Evolutionary conservation across 2,888 invertebrate species (phyloP).

Genomic region (Chaitophorus viminalis): DNA sequence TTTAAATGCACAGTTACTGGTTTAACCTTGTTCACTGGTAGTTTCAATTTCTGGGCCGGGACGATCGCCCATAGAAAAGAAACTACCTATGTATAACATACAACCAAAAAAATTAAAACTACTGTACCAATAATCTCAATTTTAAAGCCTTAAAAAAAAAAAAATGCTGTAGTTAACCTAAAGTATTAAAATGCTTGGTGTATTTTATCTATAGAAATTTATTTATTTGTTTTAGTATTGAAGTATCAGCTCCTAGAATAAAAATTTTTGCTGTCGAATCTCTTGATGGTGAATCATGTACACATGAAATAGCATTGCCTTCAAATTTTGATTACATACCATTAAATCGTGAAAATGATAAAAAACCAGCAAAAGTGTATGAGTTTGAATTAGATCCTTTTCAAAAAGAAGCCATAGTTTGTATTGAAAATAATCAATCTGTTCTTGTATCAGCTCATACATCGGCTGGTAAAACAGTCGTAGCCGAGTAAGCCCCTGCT

Average conservation of each 20-base stretch:
- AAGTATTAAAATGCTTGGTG: background rate
- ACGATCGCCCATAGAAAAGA: too few species aligned
- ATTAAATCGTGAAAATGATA: constrained; percentile 67
- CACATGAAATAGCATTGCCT: constrained; percentile 95
- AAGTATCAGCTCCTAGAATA: constrained; percentile 41
- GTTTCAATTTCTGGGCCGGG: too few species aligned
- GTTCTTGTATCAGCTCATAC: constrained; percentile 99
- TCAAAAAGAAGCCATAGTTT: constrained; percentile 95
- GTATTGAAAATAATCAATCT: constrained; percentile 97
- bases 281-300: constrained; percentile 78
- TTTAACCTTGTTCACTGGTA: too few species aligned
- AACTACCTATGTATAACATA: too few species aligned
- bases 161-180: too few species aligned
- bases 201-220: background rate
- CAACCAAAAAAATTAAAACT: too few species aligned
- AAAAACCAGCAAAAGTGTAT: constrained; percentile 85
- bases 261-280: constrained; percentile 59
- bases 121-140: too few species aligned
- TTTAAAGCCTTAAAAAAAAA: too few species aligned
- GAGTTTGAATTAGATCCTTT: constrained; percentile 96
- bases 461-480: constrained; percentile 99
- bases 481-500: constrained; percentile 84
- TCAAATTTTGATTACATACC: constrained; percentile 83
- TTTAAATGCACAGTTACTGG: too few species aligned
- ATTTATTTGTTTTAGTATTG: constrained; percentile 67